Conservation (phyloP, 2,113 vertebrate species). For the Triplophysa tibetana region DNA sequence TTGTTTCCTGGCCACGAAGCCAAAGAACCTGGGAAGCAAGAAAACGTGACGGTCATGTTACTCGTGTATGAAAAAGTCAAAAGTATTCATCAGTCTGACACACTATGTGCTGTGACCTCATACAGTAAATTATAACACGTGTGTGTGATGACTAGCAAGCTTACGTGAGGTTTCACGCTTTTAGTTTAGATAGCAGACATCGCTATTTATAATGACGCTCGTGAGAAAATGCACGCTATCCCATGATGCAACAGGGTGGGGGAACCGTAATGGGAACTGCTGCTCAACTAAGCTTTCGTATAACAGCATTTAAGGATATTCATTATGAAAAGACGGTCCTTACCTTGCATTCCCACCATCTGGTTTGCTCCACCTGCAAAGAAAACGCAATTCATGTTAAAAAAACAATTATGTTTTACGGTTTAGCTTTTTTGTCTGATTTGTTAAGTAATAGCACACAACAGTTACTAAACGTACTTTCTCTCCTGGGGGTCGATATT, state of each 20-base stretch:
- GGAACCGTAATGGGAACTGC: neutral
- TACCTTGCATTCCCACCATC: conserved; percentile 84
- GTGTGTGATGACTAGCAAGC: conserved; percentile 3
- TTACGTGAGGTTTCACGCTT: neutral
- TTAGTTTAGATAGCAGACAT: neutral
- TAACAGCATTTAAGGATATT: neutral
- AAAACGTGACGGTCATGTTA: neutral
- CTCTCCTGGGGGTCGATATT: conserved; percentile 94
- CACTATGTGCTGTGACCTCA: neutral
- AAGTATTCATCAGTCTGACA: neutral
- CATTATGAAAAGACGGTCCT: conserved; percentile 57
- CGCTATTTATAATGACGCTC: neutral
- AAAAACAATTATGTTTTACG: neutral
- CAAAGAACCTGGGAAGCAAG: conserved; percentile 82
- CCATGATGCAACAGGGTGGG: neutral
- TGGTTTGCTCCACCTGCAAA: conserved; percentile 81
- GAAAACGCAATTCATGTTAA: conserved; percentile 35
- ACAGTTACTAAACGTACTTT: conserved; percentile 80
- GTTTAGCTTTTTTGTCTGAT: too few species aligned
- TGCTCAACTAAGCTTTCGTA: neutral
- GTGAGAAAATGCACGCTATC: neutral
- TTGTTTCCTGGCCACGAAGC: conserved; percentile 96
- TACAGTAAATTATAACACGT: neutral
- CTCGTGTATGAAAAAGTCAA: neutral
- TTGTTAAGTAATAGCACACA: too few species aligned